A percentile compares a stretch with the other conserved stretches of the same genome.
Evolutionary conservation across 1,140 invertebrate genomes (phyloP).

Genomic region (Aporrectodea caliginosa): DNA sequence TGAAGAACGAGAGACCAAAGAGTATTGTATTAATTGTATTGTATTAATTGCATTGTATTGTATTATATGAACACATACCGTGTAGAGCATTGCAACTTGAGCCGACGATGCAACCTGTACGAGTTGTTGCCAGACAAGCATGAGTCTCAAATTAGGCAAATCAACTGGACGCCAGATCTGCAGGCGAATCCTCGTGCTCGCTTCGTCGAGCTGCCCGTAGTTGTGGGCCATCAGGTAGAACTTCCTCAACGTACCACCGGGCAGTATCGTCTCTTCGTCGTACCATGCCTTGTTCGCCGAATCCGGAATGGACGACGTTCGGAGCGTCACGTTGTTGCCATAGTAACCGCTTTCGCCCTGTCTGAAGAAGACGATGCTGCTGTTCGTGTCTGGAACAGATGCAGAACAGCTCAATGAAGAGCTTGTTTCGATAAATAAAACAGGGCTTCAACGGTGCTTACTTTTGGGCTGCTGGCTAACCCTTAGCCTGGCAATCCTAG

Average conservation of each 20-base stretch:
- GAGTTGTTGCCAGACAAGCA: background rate
- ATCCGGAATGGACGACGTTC: background rate
- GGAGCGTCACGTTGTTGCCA: background rate
- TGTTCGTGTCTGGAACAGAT: too few relatives aligned
- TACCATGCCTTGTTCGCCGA: background rate
- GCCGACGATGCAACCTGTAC: background rate
- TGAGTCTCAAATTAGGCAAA: background rate
- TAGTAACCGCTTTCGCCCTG: background rate
- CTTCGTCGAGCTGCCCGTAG: background rate
- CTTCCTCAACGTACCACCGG: background rate
- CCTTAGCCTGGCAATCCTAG: too few relatives aligned
- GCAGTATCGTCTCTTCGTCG: background rate
- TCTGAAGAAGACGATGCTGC: background rate
- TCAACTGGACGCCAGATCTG: background rate
- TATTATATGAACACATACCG: background rate
- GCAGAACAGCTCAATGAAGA: too few relatives aligned
- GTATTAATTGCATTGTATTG: too few relatives aligned
- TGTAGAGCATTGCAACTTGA: background rate
- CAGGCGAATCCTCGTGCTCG: background rate
- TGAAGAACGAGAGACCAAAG: too few relatives aligned
- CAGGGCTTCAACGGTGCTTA: too few relatives aligned
- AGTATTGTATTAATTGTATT: too few relatives aligned
- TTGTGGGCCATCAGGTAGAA: background rate
- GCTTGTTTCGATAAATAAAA: too few relatives aligned
- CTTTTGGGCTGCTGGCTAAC: too few relatives aligned